Evolutionary conservation across 2,113 vertebrate genomes (phyloP), one percentile per base, ranked within the genome.

Genomic region (Callospermophilus lateralis): DNA sequence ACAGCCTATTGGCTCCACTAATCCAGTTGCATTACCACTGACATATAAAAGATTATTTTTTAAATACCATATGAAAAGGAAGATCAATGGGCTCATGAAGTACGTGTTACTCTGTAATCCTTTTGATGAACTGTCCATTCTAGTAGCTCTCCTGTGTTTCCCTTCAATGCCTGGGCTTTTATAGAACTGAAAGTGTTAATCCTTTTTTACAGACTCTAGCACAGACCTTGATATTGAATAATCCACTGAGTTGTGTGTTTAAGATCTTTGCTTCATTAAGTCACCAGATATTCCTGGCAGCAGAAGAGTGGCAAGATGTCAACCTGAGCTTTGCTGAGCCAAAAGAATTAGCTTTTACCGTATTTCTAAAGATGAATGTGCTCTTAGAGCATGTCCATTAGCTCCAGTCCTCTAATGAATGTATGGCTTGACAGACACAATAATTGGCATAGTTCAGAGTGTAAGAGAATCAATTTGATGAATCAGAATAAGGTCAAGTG

Each of bases 201-300:
- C 97, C 90, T 95, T 98, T 98, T 94, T 97, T 97, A 95, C 87
- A 96, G 94, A 92, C 65, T 86, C 48, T 95, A 97, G 96, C 97
- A 93, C 94, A 98, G 98, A 97, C 95, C 93, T 97, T 94, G 93
- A 95, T 97, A 95, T 72, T 96, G 97, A 98, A 97, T 98, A 98
- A 98, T 98, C 97, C 94, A 96, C 89, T 0, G 53, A 97, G 87
- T 95, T 97, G 3, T 78, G 87, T 98, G 97, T 97, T 95, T 98
- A 97, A 98, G 96, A 98, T 98, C 94, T 97, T 92, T 65, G 93
- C 95, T 98, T 98, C 98, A 97, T 97, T 98, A 98, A 98, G 98
- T 98, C 97, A 98, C 97, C 86, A 98, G 97, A 98, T 97, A 98
- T 98, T 97, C 93, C 94, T 98, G 98, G 97, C 97, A 98, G 93